Percentiles rank a stretch among this genome's conserved stretches.
Evolutionary conservation across 2,888 invertebrate species (phyloP).

Genomic region (Ormyrus thymus): DNA sequence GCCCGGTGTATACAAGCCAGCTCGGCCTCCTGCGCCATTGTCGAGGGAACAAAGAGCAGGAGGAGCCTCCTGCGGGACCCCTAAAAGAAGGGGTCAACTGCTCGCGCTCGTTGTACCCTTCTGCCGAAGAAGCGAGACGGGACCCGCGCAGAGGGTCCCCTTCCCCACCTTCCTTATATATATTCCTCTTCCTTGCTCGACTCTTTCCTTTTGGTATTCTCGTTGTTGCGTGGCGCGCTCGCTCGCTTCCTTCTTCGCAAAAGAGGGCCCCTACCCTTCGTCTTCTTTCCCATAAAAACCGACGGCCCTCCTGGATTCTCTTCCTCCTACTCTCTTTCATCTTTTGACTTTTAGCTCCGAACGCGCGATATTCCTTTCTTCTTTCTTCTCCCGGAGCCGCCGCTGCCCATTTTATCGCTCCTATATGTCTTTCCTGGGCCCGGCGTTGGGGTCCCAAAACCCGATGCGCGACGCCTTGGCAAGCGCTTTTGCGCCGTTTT

Average conservation of each 20-base stretch:
- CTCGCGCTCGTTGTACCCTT: conserved; percentile 32
- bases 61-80: conserved; percentile 55
- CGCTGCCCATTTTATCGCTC: conserved; percentile 50
- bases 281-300: conserved; percentile 67
- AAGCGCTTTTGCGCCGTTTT: conserved; percentile 9
- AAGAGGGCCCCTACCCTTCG: conserved; percentile 27
- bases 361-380: conserved; percentile 39
- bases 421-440: conserved; percentile 36
- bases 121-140: conserved; percentile 24
- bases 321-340: conserved; percentile 52
- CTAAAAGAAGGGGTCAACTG: conserved; percentile 54
- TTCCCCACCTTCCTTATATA: conserved; percentile 12
- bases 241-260: conserved; percentile 39
- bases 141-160: conserved; percentile 9
- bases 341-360: conserved; percentile 56
- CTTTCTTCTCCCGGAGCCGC: conserved; percentile 1
- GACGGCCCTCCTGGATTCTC: conserved; percentile 47
- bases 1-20: conserved; percentile 23
- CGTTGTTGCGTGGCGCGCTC: conserved; percentile 36
- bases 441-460: background rate
- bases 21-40: conserved; percentile 59
- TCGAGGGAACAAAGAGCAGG: conserved; percentile 68
- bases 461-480: conserved; percentile 6
- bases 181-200: conserved; percentile 41
- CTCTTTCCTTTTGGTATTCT: conserved; percentile 40